These are phyloP conservation scores for Chrosomus eos DNA, from an alignment of 2,797 vertebrate species.

Conservation along the genomic window DNA sequence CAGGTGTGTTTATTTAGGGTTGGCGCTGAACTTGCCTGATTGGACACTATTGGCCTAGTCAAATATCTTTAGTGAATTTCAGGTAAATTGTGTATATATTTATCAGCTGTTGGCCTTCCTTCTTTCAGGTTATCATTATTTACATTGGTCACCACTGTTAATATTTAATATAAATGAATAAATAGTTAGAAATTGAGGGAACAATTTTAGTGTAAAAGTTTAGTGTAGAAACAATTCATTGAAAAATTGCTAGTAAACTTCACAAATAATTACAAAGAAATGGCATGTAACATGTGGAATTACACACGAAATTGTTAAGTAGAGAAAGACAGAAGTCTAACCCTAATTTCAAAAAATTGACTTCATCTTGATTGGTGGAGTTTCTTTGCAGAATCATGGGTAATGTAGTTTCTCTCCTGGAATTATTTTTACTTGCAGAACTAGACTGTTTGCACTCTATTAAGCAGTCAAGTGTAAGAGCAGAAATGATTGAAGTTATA, in stretches of 20 bases:
- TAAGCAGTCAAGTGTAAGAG: background rate
- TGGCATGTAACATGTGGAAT: too few species aligned
- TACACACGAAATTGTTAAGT: too few species aligned
- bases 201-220: too few species aligned
- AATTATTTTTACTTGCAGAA: background rate
- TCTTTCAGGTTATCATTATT: background rate
- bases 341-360: background rate
- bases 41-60: background rate
- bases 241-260: too few species aligned
- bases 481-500: background rate
- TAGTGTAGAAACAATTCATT: too few species aligned
- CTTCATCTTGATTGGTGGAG: background rate
- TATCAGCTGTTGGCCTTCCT: background rate
- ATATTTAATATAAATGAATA: background rate
- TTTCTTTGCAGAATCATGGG: background rate
- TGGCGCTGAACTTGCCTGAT: background rate
- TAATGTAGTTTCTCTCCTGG: background rate
- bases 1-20: constrained; percentile 17
- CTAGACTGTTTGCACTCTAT: background rate
- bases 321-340: too few species aligned
- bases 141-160: background rate
- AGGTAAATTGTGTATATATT: background rate
- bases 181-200: background rate
- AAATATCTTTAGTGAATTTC: background rate
- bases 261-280: too few species aligned